Evolutionary conservation across 1,140 invertebrate species (phyloP), one percentile per base, ranked within the genome.

Genomic region (Sinonovacula constricta): DNA sequence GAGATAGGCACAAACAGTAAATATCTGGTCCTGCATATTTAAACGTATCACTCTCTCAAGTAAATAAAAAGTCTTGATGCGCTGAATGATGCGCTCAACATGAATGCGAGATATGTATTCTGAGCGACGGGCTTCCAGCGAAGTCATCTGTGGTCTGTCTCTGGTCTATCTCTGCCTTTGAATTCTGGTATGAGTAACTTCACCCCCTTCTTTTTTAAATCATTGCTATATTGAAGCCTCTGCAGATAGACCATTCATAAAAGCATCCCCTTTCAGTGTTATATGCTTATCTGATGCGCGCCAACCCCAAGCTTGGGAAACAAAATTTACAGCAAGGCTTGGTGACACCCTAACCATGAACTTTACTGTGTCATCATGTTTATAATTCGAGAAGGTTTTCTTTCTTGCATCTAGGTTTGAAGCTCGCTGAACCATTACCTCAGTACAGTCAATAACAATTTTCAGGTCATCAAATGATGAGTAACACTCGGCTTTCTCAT

Each of bases 111-210:
- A n/a, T n/a, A n/a, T n/a, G n/a, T n/a, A n/a, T n/a, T n/a, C n/a
- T n/a, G n/a, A n/a, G n/a, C n/a, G n/a, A n/a, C n/a, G n/a, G n/a
- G n/a, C n/a, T n/a, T n/a, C n/a, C n/a, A n/a, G n/a, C n/a, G n/a
- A n/a, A 5, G 5, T 56, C 3, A 69, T 69, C n/a, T 69, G 49
- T 34, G 33, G 34, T 36, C 68, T 3, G 49, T n/a, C n/a, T n/a
- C n/a, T n/a, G n/a, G n/a, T n/a, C n/a, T n/a, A n/a, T 71, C 68
- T n/a, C 68, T 15, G 36, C 54, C 54, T 60, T 71, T 59, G 33
- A n/a, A n/a, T n/a, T n/a, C n/a, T n/a, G n/a, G n/a, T n/a, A n/a
- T n/a, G n/a, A n/a, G n/a, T n/a, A n/a, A 71, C n/a, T 57, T 24
- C 1, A 71, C 53, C 12, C 33, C 56, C 30, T 59, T 57, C 36